phyloP scores from a whole-genome alignment of 1,140 invertebrate species.

The Tenebrio molitor region DNA sequence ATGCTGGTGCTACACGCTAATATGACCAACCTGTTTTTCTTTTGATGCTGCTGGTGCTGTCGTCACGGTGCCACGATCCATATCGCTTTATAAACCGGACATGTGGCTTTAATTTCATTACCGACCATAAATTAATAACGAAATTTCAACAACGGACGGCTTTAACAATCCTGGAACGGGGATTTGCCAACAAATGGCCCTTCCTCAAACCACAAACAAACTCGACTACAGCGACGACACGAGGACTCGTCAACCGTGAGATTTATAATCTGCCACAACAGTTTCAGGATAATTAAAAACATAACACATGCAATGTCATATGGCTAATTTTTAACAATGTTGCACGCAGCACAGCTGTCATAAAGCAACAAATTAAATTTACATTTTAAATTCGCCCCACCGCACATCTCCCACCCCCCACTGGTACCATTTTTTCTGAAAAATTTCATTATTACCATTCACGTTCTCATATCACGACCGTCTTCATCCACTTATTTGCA shows the following conservation, averaged over 20 bases:
- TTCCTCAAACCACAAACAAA: neutral
- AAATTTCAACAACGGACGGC: constrained; percentile 5
- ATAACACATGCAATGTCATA: constrained; percentile 18
- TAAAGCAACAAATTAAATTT: neutral
- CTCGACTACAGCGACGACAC: neutral
- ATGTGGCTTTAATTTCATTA: constrained; percentile 30
- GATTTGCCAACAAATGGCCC: neutral
- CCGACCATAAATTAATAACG: constrained; percentile 31
- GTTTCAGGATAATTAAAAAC: constrained; percentile 20
- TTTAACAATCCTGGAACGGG: neutral
- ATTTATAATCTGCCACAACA: constrained; percentile 32
- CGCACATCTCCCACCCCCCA: too few relatives aligned
- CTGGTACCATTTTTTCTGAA: too few relatives aligned
- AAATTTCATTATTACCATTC: too few relatives aligned
- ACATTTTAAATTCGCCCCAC: too few relatives aligned
- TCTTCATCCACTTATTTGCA: too few relatives aligned
- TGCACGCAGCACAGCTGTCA: neutral
- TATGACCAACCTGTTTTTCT: constrained; percentile 33
- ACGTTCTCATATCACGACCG: too few relatives aligned
- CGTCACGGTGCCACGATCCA: constrained; percentile 31
- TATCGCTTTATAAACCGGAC: constrained; percentile 33
- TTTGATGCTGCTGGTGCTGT: constrained; percentile 27
- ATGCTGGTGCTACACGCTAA: constrained; percentile 27
- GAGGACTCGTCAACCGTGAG: constrained; percentile 3
- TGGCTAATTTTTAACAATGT: constrained; percentile 9